Percentiles rank a stretch among this genome's conserved stretches.
phyloP scores from a whole-genome alignment of 2,113 vertebrate species.

The Proteles cristata region DNA sequence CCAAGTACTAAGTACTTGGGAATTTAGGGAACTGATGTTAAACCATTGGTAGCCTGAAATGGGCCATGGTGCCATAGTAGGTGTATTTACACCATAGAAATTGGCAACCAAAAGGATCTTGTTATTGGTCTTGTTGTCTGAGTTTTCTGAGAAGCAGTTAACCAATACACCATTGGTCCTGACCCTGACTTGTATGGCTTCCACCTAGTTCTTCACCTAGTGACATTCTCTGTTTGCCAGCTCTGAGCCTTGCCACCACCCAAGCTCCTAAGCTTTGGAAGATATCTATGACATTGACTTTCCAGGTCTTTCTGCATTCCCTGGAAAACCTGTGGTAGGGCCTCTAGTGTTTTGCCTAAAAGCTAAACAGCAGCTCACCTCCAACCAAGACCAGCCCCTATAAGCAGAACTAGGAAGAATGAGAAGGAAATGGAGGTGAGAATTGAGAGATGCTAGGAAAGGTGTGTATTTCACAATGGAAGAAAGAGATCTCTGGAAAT shows the following conservation, averaged over 20 bases:
- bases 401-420: not conserved
- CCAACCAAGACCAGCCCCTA: not conserved
- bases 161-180: not conserved
- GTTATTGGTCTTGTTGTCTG: not conserved
- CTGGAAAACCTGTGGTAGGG: not conserved
- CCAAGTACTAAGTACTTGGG: not conserved
- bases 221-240: not conserved
- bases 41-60: not conserved
- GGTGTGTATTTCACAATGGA: not conserved
- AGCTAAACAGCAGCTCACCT: not conserved
- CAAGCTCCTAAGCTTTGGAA: not conserved
- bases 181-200: not conserved
- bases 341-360: not conserved
- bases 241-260: not conserved
- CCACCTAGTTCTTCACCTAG: not conserved
- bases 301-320: not conserved
- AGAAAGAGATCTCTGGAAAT: not conserved
- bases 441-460: not conserved
- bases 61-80: fast-evolving
- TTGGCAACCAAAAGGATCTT: not conserved
- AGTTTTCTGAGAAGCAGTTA: not conserved
- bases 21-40: not conserved
- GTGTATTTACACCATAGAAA: not conserved
- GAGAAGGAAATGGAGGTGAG: not conserved
- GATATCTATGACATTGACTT: not conserved